Evolutionary conservation across 2,888 invertebrate species (phyloP).

Genomic region (Melieria crassipennis): DNA sequence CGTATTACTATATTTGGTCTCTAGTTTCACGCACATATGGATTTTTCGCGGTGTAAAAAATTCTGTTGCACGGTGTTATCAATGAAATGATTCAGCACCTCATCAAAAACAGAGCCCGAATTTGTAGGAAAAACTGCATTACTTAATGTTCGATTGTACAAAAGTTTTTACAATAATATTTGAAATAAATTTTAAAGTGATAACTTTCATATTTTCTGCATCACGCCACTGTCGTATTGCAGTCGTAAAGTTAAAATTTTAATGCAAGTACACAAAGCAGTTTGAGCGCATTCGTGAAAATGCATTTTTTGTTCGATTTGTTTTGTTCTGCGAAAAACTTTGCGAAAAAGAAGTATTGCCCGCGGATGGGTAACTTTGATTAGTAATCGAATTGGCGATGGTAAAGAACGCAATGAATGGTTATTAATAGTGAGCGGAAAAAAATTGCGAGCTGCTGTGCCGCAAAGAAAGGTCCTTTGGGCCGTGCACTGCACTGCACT

Average conservation of each 20-base stretch:
- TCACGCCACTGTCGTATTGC: constrained; percentile 25
- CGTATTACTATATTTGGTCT: no score
- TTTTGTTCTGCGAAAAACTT: neutral
- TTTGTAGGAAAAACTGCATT: no score
- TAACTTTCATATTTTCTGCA: neutral
- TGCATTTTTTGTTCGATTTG: constrained; percentile 16
- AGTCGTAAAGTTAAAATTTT: constrained; percentile 12
- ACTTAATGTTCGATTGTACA: no score
- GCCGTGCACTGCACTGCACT: no score
- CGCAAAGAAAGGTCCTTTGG: no score
- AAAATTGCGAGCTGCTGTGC: neutral
- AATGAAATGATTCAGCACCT: no score
- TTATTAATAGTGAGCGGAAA: constrained; percentile 35
- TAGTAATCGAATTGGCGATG: constrained; percentile 43
- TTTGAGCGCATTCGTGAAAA: constrained; percentile 16
- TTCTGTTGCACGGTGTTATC: no score
- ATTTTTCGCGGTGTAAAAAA: no score
- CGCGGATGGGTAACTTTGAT: constrained; percentile 44
- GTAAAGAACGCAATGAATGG: constrained; percentile 37
- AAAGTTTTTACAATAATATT: neutral
- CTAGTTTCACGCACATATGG: no score
- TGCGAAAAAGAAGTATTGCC: constrained; percentile 39
- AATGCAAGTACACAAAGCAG: constrained; percentile 34
- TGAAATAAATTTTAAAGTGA: neutral
- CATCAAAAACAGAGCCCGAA: no score